Evolutionary conservation across 2,888 invertebrate genomes (phyloP), one percentile per base, ranked within the genome.

Genomic region (Yponomeuta cagnagella): DNA sequence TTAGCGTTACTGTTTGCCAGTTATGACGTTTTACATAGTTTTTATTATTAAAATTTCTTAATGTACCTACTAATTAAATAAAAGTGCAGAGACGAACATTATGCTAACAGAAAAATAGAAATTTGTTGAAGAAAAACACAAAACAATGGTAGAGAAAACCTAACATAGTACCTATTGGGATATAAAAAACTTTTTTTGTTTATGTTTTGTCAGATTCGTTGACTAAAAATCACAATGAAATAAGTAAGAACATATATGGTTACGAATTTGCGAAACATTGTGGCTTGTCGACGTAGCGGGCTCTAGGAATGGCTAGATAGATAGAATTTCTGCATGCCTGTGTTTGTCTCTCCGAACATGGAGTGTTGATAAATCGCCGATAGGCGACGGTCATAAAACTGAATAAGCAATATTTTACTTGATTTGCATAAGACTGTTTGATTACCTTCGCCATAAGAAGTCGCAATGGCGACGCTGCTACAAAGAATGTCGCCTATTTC

Each of bases 371-470:
- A 83, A 85, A 84, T 86, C 77, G 81, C 76, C 80, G 79, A 81
- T 81, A 81, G 79, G 79, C 79, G 78, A 75, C 79, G 78, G 80
- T 85, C 80, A 83, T 87, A 84, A 86, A 85, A 83, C 82, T 82
- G 80, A 85, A 83, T 82, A 83, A 83, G 78, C 80, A 83, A 43
- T 43, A 43, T 43, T 82, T 83, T 80, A 81, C 81, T 78, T 84
- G 77, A 89, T 89, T 89, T 88, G 85, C 88, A 88, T 89, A 87
- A 82, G 78, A 82, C 79, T 83, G 75, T 85, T 84, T 84, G 85
- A 85, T 86, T 83, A 85, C 76, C 77, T 66, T 71, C 75, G 80
- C 78, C 75, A 70, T 72, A 73, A 69, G 70, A 81, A 80, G 80
- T 83, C 80, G 79, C 76, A 78, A 76, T 82, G 81, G 81, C 80